These are phyloP conservation scores for Istiophorus platypterus DNA, from an alignment of 2,113 vertebrate species.

Conservation along the genomic window DNA sequence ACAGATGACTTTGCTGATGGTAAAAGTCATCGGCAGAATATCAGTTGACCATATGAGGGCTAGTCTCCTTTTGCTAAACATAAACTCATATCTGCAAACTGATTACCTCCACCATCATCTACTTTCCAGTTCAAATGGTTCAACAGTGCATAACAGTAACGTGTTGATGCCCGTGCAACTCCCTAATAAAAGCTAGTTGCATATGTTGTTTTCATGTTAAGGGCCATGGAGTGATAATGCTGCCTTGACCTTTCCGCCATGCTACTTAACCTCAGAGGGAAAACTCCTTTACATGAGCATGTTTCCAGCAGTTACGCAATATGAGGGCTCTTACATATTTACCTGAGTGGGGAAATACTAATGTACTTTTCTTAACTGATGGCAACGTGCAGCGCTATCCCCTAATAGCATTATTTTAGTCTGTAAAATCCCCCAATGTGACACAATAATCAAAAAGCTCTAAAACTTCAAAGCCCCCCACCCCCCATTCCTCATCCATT, in stretches of 20 bases:
- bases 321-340: neutral
- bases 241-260: neutral
- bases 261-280: neutral
- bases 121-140: neutral
- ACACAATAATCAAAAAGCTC: conserved; percentile 17
- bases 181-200: neutral
- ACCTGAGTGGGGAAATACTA: neutral
- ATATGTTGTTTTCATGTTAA: neutral
- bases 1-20: no score
- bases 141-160: no score
- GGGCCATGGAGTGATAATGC: neutral
- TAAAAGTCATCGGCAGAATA: no score
- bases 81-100: no score
- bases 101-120: neutral
- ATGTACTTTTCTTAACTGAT: neutral
- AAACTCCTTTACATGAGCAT: neutral
- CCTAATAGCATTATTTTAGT: neutral
- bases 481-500: neutral
- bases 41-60: no score
- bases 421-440: neutral
- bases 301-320: neutral
- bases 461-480: neutral
- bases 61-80: no score
- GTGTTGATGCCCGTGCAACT: no score
- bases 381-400: neutral